A percentile compares a stretch with the other conserved stretches of the same genome.
These are phyloP conservation scores for Nemopilema nomurai DNA, from an alignment of 30 jellyfish, hydroid and myxozoan genomes.

Conservation along the genomic window DNA sequence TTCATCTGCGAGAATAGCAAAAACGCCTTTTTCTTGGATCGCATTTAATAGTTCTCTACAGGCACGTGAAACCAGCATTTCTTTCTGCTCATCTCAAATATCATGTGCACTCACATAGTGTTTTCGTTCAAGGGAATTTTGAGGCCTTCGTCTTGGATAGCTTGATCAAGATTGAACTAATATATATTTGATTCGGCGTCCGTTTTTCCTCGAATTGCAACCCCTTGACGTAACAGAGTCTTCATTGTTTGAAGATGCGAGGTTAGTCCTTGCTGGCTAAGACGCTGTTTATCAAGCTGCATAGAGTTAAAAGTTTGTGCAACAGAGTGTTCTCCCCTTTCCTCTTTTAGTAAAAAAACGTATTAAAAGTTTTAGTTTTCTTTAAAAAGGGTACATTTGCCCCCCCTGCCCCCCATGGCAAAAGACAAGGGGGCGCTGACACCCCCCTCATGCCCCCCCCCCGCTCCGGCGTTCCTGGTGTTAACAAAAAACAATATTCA, in stretches of 20 bases:
- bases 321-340: background rate
- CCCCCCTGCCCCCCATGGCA: slow-evolving; percentile 36
- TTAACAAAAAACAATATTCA: too few species aligned
- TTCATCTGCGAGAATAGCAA: slow-evolving; percentile 34
- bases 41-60: background rate
- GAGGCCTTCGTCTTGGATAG: slow-evolving; percentile 11
- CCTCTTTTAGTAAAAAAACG: slow-evolving; percentile 3
- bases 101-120: slow-evolving; percentile 1
- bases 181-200: slow-evolving; percentile 48
- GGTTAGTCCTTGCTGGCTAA: slow-evolving; percentile 1
- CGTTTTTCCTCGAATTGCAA: slow-evolving; percentile 45
- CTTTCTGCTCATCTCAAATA: too few species aligned
- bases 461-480: slow-evolving; percentile 41
- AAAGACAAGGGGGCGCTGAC: slow-evolving; percentile 25
- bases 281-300: slow-evolving; percentile 8
- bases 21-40: slow-evolving; percentile 5
- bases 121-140: slow-evolving; percentile 1
- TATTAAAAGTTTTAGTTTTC: slow-evolving; percentile 9
- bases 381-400: slow-evolving; percentile 38
- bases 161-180: slow-evolving; percentile 50
- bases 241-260: background rate
- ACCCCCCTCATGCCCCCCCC: slow-evolving; percentile 28
- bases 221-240: slow-evolving; percentile 51
- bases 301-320: background rate
- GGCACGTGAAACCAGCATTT: slow-evolving; percentile 7